Evolutionary conservation across 2,888 invertebrate species (phyloP), one percentile per base, ranked within the genome.

Genomic region (Gandaritis pyraliata): DNA sequence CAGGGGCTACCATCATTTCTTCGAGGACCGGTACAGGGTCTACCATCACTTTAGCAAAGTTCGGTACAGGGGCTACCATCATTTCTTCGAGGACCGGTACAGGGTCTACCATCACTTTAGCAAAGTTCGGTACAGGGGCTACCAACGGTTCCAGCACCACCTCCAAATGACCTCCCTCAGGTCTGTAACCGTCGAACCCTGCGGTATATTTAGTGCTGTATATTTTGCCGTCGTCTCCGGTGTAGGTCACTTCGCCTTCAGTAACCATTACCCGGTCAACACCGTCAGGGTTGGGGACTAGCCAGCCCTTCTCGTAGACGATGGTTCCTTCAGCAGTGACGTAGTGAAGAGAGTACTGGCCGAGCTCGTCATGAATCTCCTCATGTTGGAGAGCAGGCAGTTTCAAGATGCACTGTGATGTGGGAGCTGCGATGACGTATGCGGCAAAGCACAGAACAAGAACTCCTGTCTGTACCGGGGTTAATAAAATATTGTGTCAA

Each of bases 251-350:
- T 64, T 80, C 76, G 8, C 83, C 83, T 58, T 85, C 81, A 5
- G 73, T 70, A 13, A 75, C 70, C 51, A 85, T 74, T 0, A 81
- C 81, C 10, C 68, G 64, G 18, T 70, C 79, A 13, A 18, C 61
- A 5, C 81, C 78, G 15, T 77, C 74, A n/a, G 74, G 60, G 18
- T 69, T 73, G 6, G 76, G 80, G 11, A 83, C 72, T 10, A 84
- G 74, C 5, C 65, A 71, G 11, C 82, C 84, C 10, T 75, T 73
- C 64, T 83, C 80, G 0, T 65, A 65, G 6, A 83, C 80, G 0
- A 80, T 66, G 23, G 77, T 83, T 7, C 83, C 83, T 57, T 85
- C 82, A 43, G 81, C 83, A 2, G 83, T 83, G 39, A 80, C 75
- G 69, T 83, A 85, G 16, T 78, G 76, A 2, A 84, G 70, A 0